Conservation (phyloP, 1,140 invertebrate genomes). For the Dinoponera quadriceps region DNA sequence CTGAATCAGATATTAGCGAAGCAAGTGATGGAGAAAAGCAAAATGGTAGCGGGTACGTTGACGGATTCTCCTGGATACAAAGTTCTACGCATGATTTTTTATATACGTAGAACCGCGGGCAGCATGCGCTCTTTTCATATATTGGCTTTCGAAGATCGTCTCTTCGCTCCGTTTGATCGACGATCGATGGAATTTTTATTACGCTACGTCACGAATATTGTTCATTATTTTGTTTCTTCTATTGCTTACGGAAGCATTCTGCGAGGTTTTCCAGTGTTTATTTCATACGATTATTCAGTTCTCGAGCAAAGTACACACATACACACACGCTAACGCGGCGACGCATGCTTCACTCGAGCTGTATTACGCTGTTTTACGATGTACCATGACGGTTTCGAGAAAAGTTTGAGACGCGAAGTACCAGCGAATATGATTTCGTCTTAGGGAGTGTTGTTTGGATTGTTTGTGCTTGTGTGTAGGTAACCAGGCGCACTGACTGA, state of each 20-base stretch:
- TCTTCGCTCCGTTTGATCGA: background rate
- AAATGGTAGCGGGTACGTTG: conserved; percentile 94
- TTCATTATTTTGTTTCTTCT: conserved; percentile 14
- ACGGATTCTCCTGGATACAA: conserved; percentile 24
- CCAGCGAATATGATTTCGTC: conserved; percentile 45
- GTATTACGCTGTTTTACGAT: conserved; percentile 11
- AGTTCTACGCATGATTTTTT: conserved; percentile 56
- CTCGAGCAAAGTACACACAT: background rate
- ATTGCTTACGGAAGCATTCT: conserved; percentile 1
- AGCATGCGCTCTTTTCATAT: conserved; percentile 59
- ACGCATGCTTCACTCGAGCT: conserved; percentile 50
- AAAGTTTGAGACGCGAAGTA: background rate
- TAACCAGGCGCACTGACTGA: conserved; percentile 84
- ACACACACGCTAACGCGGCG: background rate
- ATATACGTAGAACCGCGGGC: conserved; percentile 52
- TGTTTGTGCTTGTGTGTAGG: conserved; percentile 84
- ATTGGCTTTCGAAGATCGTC: conserved; percentile 9
- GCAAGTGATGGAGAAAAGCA: conserved; percentile 97
- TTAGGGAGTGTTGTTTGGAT: conserved; percentile 82
- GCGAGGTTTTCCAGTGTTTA: background rate
- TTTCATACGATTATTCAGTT: background rate
- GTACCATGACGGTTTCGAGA: background rate
- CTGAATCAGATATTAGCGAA: conserved; percentile 96
- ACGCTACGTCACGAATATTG: background rate
- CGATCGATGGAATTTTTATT: background rate